phyloP scores from a whole-genome alignment of 2,888 invertebrate species.

The Drosophila aldrichi region DNA sequence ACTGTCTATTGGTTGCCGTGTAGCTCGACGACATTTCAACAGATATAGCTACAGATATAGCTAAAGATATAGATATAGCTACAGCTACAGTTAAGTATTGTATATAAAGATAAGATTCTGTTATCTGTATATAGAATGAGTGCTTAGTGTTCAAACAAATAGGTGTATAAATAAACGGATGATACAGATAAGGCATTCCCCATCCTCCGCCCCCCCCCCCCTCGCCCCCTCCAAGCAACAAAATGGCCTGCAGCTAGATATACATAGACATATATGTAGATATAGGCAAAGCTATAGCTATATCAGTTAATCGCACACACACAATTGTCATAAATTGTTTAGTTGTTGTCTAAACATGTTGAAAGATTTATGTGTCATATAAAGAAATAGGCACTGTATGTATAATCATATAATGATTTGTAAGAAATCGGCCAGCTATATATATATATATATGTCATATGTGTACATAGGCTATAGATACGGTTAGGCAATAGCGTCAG shows the following conservation, averaged over 20 bases:
- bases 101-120: constrained; percentile 61
- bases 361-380: constrained; percentile 76
- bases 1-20: constrained; percentile 68
- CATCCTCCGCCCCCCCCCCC: too few relatives aligned
- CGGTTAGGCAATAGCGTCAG: constrained; percentile 74
- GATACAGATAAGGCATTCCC: constrained; percentile 50
- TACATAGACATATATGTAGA: constrained; percentile 13
- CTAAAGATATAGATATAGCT: constrained; percentile 28
- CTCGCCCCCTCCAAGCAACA: too few relatives aligned
- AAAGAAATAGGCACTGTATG: constrained; percentile 41
- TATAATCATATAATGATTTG: constrained; percentile 78
- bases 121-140: constrained; percentile 54
- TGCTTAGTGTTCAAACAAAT: constrained; percentile 79
- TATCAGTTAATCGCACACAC: constrained; percentile 71
- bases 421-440: constrained; percentile 71
- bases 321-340: constrained; percentile 75
- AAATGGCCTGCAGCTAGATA: constrained; percentile 4
- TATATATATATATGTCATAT: constrained; percentile 17
- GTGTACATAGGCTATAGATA: constrained; percentile 50
- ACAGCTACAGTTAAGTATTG: constrained; percentile 27
- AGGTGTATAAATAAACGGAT: constrained; percentile 77
- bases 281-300: constrained; percentile 36
- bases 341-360: constrained; percentile 82
- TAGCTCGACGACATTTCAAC: constrained; percentile 33
- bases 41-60: constrained; percentile 27